Percentiles rank a stretch among this genome's conserved stretches.
These are phyloP conservation scores for Achroia grisella DNA, from an alignment of 1,140 invertebrate genomes.

Conservation along the genomic window DNA sequence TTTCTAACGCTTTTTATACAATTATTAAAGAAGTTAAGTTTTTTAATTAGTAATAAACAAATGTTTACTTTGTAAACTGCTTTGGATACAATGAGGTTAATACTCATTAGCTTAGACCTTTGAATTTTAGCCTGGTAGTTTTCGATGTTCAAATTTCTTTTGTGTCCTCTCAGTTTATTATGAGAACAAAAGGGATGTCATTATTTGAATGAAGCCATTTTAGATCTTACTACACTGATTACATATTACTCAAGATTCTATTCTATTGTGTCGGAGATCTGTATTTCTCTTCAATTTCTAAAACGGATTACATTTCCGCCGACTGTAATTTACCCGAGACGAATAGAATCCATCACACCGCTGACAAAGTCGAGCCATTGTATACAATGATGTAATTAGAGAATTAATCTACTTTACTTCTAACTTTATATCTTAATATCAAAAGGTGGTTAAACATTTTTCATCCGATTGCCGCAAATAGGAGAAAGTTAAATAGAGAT, in stretches of 20 bases:
- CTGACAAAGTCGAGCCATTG: slow-evolving; percentile 12
- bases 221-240: slow-evolving; percentile 41
- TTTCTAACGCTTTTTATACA: too few relatives aligned
- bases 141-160: slow-evolving; percentile 46
- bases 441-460: too few relatives aligned
- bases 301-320: slow-evolving; percentile 28
- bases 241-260: slow-evolving; percentile 37
- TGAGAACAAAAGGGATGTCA: slow-evolving; percentile 42
- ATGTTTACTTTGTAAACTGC: slow-evolving; percentile 18
- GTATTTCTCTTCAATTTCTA: slow-evolving; percentile 31
- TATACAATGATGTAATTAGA: slow-evolving; percentile 11
- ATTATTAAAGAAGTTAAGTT: too few relatives aligned
- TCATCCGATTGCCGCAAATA: too few relatives aligned
- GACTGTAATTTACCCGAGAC: slow-evolving; percentile 25
- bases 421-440: background rate
- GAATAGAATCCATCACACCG: slow-evolving; percentile 20
- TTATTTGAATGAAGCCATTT: slow-evolving; percentile 39
- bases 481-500: too few relatives aligned
- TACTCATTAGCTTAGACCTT: slow-evolving; percentile 22
- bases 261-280: slow-evolving; percentile 35
- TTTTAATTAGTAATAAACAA: too few relatives aligned
- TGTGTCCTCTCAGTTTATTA: slow-evolving; percentile 50
- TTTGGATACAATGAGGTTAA: slow-evolving; percentile 21
- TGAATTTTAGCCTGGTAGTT: slow-evolving; percentile 34
- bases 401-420: slow-evolving; percentile 4